Conservation (phyloP, 2,113 vertebrate genomes). For the Monopterus albus region DNA sequence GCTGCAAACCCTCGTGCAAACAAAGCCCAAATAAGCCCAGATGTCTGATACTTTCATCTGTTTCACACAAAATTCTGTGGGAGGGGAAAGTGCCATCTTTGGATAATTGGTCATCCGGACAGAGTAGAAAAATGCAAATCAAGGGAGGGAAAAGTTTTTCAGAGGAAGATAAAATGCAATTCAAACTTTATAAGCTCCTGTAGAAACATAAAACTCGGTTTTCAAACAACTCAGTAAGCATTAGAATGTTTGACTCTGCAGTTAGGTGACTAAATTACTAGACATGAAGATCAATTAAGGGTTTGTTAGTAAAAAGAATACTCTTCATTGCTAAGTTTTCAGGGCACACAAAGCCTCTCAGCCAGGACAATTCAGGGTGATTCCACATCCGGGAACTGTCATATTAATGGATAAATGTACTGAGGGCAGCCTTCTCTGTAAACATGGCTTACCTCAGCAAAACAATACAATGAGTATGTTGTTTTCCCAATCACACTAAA, state of each 20-base stretch:
- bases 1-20: slow-evolving; percentile 30
- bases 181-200: background rate
- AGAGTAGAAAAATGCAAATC: background rate
- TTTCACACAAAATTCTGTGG: slow-evolving; percentile 23
- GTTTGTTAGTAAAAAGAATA: slow-evolving; percentile 14
- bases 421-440: slow-evolving; percentile 19
- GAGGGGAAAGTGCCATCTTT: slow-evolving; percentile 20
- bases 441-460: slow-evolving; percentile 24
- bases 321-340: slow-evolving; percentile 13
- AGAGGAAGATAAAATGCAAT: slow-evolving; percentile 1
- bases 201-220: background rate
- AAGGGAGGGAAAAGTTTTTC: background rate
- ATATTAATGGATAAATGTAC: slow-evolving; percentile 39
- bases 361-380: slow-evolving; percentile 41
- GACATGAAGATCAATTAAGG: slow-evolving; percentile 29
- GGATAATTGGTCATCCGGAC: background rate
- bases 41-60: slow-evolving; percentile 34
- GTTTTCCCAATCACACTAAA: slow-evolving; percentile 1
- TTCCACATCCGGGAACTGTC: slow-evolving; percentile 64
- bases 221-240: slow-evolving; percentile 3
- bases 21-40: slow-evolving; percentile 28
- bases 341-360: slow-evolving; percentile 9
- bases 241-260: slow-evolving; percentile 1
- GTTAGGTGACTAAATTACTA: background rate
- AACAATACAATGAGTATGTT: background rate